Percentiles rank a stretch among this genome's conserved stretches.
Conservation (phyloP, 2,113 vertebrate genomes). For the Crotalus horridus region DNA sequence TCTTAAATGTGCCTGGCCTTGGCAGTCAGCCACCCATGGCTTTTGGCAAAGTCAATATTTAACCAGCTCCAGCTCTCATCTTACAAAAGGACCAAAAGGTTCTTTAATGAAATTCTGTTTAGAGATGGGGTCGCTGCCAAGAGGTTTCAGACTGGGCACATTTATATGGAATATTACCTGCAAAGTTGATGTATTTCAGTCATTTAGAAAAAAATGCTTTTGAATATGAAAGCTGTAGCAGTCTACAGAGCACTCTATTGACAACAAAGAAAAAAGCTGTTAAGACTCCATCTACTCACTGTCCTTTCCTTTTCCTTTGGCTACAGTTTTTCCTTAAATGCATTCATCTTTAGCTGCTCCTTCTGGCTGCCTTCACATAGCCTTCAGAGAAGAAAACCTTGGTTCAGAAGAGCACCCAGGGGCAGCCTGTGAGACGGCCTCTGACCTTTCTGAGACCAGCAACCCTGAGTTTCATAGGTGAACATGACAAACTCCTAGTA, state of each 20-base stretch:
- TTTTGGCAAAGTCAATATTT: background rate
- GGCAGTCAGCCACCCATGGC: background rate
- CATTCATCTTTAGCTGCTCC: too few species aligned
- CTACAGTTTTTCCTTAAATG: background rate
- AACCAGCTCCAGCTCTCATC: background rate
- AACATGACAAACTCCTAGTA: too few species aligned
- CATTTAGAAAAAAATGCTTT: background rate
- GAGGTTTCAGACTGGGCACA: background rate
- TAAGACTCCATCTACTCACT: background rate
- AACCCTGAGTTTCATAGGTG: too few species aligned
- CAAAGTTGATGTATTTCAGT: background rate
- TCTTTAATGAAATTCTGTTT: background rate
- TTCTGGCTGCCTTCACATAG: too few species aligned
- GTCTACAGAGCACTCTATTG: background rate
- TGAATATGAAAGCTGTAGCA: background rate
- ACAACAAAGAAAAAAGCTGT: background rate
- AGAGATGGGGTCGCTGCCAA: background rate
- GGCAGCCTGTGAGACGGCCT: too few species aligned
- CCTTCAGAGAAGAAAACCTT: too few species aligned
- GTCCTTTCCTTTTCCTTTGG: background rate
- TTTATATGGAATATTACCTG: background rate
- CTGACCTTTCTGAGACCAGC: too few species aligned
- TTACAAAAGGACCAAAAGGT: background rate
- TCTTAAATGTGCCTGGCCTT: too few species aligned
- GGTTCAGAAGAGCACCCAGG: too few species aligned